Percentiles rank a stretch among this genome's conserved stretches.
Conservation (phyloP, 2,797 vertebrate species). For the Potorous gilbertii region DNA sequence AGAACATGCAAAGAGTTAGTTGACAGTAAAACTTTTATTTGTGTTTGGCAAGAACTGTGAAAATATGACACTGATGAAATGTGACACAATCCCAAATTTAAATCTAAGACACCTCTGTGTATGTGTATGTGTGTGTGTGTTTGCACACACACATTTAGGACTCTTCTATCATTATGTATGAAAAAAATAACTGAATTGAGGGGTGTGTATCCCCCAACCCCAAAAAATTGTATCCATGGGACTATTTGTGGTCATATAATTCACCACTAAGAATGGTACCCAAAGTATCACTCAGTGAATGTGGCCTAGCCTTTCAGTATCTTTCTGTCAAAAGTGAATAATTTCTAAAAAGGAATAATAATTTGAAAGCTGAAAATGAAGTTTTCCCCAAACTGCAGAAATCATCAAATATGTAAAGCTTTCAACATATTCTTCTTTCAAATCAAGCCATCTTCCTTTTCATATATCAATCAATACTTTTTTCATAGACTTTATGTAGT, state of each 20-base stretch:
- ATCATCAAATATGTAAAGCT: not conserved
- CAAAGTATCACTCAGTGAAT: conserved; percentile 30
- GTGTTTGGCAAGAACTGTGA: conserved; percentile 76
- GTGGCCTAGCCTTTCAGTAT: not conserved
- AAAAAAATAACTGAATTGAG: conserved; percentile 59
- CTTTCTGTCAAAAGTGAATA: not conserved
- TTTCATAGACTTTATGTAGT: not conserved
- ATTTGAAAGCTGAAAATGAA: conserved; percentile 21
- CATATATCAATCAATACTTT: not conserved
- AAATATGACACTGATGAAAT: conserved; percentile 81
- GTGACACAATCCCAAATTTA: conserved; percentile 80
- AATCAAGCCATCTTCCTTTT: not conserved
- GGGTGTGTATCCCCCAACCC: conserved; percentile 35
- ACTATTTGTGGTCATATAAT: conserved; percentile 65
- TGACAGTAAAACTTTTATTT: conserved; percentile 82
- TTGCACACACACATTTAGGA: not conserved
- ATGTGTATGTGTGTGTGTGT: conserved; percentile 10
- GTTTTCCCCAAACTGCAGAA: not conserved
- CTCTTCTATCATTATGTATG: conserved; percentile 56
- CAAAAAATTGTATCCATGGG: conserved; percentile 38
- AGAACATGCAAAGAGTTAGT: conserved; percentile 80
- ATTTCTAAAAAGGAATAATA: not conserved
- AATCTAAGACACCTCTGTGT: conserved; percentile 69
- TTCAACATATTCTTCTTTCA: not conserved
- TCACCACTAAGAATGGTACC: conserved; percentile 42